phyloP scores from a whole-genome alignment of 2,888 invertebrate genomes.

The Busseola fusca region DNA sequence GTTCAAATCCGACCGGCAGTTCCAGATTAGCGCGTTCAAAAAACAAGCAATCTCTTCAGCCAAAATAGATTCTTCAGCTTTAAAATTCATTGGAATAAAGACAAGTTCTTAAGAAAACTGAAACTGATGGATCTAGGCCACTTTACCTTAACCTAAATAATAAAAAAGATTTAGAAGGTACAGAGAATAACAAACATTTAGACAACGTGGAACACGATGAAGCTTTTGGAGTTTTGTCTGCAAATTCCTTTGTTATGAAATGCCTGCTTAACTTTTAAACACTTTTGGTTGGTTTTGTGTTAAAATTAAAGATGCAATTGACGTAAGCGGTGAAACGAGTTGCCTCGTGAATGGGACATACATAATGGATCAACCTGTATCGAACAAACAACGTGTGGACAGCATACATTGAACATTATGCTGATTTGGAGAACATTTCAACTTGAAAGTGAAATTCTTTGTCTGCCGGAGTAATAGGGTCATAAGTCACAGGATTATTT shows the following conservation, averaged over 20 bases:
- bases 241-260: constrained; percentile 7
- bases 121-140: neutral
- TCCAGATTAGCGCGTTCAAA: too few relatives aligned
- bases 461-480: neutral
- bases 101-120: neutral
- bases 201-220: neutral
- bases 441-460: constrained; percentile 8
- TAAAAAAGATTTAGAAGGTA: neutral
- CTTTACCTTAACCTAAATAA: constrained; percentile 20
- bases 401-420: neutral
- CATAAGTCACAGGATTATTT: neutral
- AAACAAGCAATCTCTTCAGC: too few relatives aligned
- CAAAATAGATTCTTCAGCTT: too few relatives aligned
- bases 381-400: constrained; percentile 8
- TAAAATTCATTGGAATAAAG: too few relatives aligned
- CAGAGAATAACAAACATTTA: neutral
- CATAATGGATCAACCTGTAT: constrained; percentile 24
- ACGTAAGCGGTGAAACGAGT: constrained; percentile 44
- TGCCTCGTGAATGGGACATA: constrained; percentile 7
- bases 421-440: neutral
- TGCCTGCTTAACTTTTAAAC: neutral
- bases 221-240: neutral
- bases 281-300: constrained; percentile 16
- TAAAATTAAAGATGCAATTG: constrained; percentile 33
- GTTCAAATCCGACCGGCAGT: too few relatives aligned